These are phyloP conservation scores for Melolontha melolontha DNA, from an alignment of 2,888 invertebrate genomes.

Conservation along the genomic window DNA sequence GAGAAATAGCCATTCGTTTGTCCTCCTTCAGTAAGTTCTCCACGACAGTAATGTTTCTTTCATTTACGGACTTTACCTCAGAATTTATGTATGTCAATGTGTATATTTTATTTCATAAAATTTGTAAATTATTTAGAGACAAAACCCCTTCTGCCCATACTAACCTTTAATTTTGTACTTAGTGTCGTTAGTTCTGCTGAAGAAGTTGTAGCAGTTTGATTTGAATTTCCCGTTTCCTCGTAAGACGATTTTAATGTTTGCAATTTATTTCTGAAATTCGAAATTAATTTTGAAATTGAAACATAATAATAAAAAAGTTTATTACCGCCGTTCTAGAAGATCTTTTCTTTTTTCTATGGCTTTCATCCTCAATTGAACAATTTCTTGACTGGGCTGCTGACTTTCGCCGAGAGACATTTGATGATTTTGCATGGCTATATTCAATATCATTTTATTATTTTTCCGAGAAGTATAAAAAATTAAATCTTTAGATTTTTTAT, in stretches of 20 bases:
- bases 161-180: conserved; percentile 59
- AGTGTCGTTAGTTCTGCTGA: conserved; percentile 59
- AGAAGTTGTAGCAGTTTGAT: conserved; percentile 70
- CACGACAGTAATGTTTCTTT: too few relatives aligned
- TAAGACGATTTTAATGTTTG: conserved; percentile 91
- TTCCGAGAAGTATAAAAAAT: conserved; percentile 97
- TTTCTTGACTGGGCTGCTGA: conserved; percentile 98
- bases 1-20: too few relatives aligned
- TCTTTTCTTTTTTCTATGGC: conserved; percentile 92
- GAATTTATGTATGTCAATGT: too few relatives aligned
- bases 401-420: conserved; percentile 97
- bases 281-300: neutral
- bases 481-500: conserved; percentile 98
- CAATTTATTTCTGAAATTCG: conserved; percentile 79
- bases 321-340: conserved; percentile 88
- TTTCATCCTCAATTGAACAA: conserved; percentile 99
- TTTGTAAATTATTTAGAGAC: too few relatives aligned
- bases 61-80: too few relatives aligned
- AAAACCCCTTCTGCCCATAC: too few relatives aligned
- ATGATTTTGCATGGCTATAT: conserved; percentile 99
- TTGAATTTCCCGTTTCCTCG: conserved; percentile 94
- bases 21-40: too few relatives aligned
- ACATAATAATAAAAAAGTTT: neutral
- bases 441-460: conserved; percentile 97
- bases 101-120: too few relatives aligned